Conservation (phyloP, 1,140 invertebrate species). For the Eupristina koningsbergeri region DNA sequence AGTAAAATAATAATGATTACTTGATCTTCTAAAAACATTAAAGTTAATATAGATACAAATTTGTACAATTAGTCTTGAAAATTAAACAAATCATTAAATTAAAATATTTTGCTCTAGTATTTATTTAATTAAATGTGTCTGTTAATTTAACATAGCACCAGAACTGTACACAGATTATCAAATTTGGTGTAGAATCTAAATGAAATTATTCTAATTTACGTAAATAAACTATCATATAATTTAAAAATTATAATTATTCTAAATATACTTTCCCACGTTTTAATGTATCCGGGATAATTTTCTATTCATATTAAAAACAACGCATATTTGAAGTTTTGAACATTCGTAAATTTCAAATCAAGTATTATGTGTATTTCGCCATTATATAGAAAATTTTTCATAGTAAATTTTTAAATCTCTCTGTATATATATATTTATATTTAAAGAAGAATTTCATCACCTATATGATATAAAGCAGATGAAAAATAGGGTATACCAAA, state of each 20-base stretch:
- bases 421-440: too few species aligned
- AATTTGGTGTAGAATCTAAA: not conserved
- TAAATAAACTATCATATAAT: too few species aligned
- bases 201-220: not conserved
- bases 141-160: not conserved
- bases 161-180: not conserved
- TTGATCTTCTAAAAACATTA: too few species aligned
- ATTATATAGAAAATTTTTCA: too few species aligned
- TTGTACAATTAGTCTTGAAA: not conserved
- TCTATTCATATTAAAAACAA: not conserved
- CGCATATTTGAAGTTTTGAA: not conserved
- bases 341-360: too few species aligned
- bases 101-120: not conserved
- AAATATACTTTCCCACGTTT: not conserved
- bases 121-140: not conserved
- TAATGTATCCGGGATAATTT: not conserved
- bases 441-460: too few species aligned
- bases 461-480: too few species aligned
- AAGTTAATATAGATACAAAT: not conserved
- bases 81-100: not conserved
- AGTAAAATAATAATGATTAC: too few species aligned
- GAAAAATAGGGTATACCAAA: too few species aligned
- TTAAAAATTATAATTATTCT: not conserved
- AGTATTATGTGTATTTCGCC: too few species aligned
- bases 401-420: too few species aligned